Percentiles rank a stretch among this genome's conserved stretches.
phyloP scores from a whole-genome alignment of 2,113 vertebrate species.

The Hiodon tergisus region DNA sequence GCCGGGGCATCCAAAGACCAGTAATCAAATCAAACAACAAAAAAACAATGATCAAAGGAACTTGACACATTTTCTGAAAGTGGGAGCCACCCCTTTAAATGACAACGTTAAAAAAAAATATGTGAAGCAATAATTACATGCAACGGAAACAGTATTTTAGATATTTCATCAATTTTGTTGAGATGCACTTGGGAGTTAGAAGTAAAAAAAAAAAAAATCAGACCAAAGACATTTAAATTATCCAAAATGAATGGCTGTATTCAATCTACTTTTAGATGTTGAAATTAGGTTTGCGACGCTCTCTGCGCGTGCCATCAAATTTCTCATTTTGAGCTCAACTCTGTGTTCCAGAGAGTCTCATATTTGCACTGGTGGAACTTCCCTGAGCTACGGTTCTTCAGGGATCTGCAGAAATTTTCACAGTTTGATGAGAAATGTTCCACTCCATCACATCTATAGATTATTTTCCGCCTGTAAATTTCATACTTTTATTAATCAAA shows the following conservation, averaged over 20 bases:
- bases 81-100: neutral
- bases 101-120: constrained; percentile 15
- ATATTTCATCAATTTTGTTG: constrained; percentile 45
- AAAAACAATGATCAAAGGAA: too few relatives aligned
- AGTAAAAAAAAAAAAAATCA: constrained; percentile 31
- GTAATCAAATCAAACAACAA: too few relatives aligned
- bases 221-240: constrained; percentile 48
- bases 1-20: too few relatives aligned
- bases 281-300: constrained; percentile 52
- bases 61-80: neutral
- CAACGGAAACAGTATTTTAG: constrained; percentile 40
- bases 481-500: constrained; percentile 59
- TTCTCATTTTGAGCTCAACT: constrained; percentile 53
- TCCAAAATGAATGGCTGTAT: constrained; percentile 50
- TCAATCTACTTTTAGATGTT: constrained; percentile 53
- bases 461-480: constrained; percentile 56
- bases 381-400: constrained; percentile 47
- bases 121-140: constrained; percentile 36
- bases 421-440: constrained; percentile 58
- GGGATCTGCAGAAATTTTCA: constrained; percentile 54
- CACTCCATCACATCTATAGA: constrained; percentile 58
- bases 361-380: constrained; percentile 50
- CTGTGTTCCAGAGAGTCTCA: constrained; percentile 43
- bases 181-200: constrained; percentile 35
- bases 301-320: constrained; percentile 46